A percentile compares a stretch with the other conserved stretches of the same genome.
phyloP scores from a whole-genome alignment of 30 jellyfish, hydroid and myxozoan species.

The Turritopsis dohrnii region DNA sequence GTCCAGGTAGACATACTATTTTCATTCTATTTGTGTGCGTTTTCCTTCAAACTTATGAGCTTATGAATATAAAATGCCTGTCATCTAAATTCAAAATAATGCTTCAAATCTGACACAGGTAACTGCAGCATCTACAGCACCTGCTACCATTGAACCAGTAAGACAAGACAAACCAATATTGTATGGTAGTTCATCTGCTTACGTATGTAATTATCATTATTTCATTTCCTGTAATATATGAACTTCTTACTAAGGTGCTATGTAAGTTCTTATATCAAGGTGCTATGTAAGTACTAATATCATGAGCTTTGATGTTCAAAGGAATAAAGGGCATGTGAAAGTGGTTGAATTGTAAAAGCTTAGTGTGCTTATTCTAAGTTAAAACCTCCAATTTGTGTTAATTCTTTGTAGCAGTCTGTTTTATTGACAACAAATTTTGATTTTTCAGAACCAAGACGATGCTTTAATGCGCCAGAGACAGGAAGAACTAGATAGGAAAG shows the following conservation, averaged over 20 bases:
- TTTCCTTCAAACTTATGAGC: too few relatives aligned
- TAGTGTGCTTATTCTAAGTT: too few relatives aligned
- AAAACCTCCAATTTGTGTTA: background rate
- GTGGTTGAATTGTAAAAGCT: too few relatives aligned
- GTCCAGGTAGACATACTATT: too few relatives aligned
- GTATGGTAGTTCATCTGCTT: conserved; percentile 13
- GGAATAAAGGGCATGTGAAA: too few relatives aligned
- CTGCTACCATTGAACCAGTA: conserved; percentile 87
- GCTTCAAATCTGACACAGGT: background rate
- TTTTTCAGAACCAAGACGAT: background rate
- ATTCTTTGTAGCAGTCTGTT: background rate
- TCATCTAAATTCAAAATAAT: too few relatives aligned
- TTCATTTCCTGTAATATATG: background rate
- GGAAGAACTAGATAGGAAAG: conserved; percentile 84
- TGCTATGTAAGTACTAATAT: too few relatives aligned
- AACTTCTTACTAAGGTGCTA: background rate
- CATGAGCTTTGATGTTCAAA: too few relatives aligned
- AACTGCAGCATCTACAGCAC: conserved; percentile 43
- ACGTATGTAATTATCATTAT: background rate
- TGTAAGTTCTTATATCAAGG: too few relatives aligned
- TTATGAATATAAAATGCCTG: too few relatives aligned
- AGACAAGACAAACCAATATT: conserved; percentile 71
- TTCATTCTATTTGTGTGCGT: too few relatives aligned
- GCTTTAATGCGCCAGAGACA: conserved; percentile 29
- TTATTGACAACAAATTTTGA: background rate